Percentiles rank a stretch among this genome's conserved stretches.
Conservation (phyloP, 2,888 invertebrate genomes). For the Megamerina dolium region DNA sequence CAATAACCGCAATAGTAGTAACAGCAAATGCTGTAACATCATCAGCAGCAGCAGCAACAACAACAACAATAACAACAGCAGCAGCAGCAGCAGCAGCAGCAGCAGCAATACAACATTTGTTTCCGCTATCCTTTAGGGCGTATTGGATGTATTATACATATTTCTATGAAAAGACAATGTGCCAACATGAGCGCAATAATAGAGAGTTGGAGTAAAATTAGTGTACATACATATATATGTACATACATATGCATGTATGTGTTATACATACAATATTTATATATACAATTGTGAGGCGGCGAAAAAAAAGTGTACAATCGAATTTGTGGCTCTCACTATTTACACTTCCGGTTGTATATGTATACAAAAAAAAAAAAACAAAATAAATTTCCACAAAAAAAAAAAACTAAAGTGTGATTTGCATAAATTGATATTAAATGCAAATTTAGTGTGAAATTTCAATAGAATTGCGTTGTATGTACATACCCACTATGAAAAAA, state of each 20-base stretch:
- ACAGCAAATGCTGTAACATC: constrained; percentile 16
- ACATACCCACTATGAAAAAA: too few species aligned
- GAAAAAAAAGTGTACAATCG: too few species aligned
- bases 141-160: too few species aligned
- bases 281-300: too few species aligned
- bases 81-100: background rate
- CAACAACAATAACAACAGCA: constrained; percentile 11
- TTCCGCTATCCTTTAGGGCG: too few species aligned
- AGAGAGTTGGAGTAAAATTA: too few species aligned
- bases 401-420: constrained; percentile 30
- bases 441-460: constrained; percentile 30
- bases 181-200: too few species aligned
- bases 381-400: constrained; percentile 2
- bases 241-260: constrained; percentile 8
- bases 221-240: constrained; percentile 3
- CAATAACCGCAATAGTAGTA: constrained; percentile 21
- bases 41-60: constrained; percentile 12
- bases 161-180: too few species aligned
- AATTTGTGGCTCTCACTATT: background rate
- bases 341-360: background rate
- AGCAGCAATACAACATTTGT: constrained; percentile 7
- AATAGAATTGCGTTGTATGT: constrained; percentile 5
- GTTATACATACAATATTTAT: too few species aligned
- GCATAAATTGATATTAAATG: constrained; percentile 44
- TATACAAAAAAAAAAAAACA: background rate